phyloP scores from a whole-genome alignment of 92 coral and sea anemone genomes.

The Montipora capitata region DNA sequence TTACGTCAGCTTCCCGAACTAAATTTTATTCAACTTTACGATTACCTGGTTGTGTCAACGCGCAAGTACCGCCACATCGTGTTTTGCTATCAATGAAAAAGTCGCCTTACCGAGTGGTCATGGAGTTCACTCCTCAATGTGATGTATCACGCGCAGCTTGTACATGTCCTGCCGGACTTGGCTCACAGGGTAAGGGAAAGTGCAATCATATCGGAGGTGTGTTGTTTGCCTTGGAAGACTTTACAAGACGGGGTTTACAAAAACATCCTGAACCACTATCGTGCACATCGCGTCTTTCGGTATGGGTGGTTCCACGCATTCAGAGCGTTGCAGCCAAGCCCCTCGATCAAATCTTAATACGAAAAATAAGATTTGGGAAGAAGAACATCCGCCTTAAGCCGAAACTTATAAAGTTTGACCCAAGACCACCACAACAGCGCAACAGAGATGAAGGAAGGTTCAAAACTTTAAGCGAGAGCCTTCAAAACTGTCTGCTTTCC shows the following conservation, averaged over 20 bases:
- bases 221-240: constrained; percentile 43
- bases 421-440: constrained; percentile 39
- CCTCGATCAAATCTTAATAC: constrained; percentile 29
- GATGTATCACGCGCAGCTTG: constrained; percentile 57
- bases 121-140: constrained; percentile 42
- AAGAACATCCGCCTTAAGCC: constrained; percentile 33
- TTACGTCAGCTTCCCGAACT: constrained; percentile 53
- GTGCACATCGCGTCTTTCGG: constrained; percentile 42
- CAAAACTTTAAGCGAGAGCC: constrained; percentile 38
- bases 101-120: constrained; percentile 29
- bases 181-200: constrained; percentile 32
- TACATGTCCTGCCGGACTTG: constrained; percentile 67
- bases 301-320: constrained; percentile 68
- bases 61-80: constrained; percentile 54
- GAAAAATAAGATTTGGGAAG: constrained; percentile 53
- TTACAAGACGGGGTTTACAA: constrained; percentile 20
- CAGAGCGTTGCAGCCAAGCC: constrained; percentile 74
- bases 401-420: constrained; percentile 25
- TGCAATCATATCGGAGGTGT: constrained; percentile 56
- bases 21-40: constrained; percentile 69
- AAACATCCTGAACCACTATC: constrained; percentile 22
- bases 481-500: constrained; percentile 41
- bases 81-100: constrained; percentile 57
- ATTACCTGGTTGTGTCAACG: constrained; percentile 72
- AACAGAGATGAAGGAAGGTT: constrained; percentile 30